Conservation (phyloP, 2,113 vertebrate genomes). For the Blennius ocellaris region DNA sequence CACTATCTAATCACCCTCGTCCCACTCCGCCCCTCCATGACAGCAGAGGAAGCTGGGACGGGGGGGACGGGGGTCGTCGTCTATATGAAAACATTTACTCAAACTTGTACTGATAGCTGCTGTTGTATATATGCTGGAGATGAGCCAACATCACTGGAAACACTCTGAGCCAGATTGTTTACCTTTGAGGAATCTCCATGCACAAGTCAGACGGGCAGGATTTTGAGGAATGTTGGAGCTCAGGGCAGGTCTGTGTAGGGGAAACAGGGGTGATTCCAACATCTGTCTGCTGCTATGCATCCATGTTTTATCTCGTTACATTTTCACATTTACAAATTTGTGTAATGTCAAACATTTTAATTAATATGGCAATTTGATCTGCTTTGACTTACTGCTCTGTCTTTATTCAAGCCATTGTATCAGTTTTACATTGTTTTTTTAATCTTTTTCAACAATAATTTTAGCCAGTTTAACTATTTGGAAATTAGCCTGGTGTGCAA, state of each 20-base stretch:
- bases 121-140: constrained; percentile 67
- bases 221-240: constrained; percentile 24
- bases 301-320: too few species aligned
- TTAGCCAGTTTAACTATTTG: too few species aligned
- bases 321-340: too few species aligned
- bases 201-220: constrained; percentile 31
- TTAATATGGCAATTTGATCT: too few species aligned
- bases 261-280: background rate
- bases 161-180: constrained; percentile 43
- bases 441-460: too few species aligned
- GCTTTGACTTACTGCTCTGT: too few species aligned
- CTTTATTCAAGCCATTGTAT: too few species aligned
- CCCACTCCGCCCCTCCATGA: constrained; percentile 57
- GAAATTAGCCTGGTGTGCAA: too few species aligned
- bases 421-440: too few species aligned
- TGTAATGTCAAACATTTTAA: too few species aligned
- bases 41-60: constrained; percentile 81
- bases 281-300: background rate
- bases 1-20: constrained; percentile 78
- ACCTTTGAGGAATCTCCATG: constrained; percentile 25
- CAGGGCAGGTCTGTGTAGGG: background rate
- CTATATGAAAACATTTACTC: constrained; percentile 77
- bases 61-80: constrained; percentile 65
- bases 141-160: constrained; percentile 55
- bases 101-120: constrained; percentile 58